A percentile compares a stretch with the other conserved stretches of the same genome.
Evolutionary conservation across 2,113 vertebrate species (phyloP).

Genomic region (Xerus inauris): DNA sequence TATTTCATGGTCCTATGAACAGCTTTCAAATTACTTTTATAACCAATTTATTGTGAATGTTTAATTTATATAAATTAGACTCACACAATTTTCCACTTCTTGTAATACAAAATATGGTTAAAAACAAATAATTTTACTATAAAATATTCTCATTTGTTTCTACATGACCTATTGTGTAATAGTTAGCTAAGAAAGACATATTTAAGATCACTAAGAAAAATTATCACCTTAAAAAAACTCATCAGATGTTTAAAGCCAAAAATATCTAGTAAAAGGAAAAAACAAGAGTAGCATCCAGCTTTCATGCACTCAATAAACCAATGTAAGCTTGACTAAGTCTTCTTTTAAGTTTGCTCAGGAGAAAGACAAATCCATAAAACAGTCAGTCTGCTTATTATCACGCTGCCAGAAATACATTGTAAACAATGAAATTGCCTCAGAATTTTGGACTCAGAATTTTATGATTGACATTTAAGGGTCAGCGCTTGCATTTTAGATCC

Average conservation of each 20-base stretch:
- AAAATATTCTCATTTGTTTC: background rate
- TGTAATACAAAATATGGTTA: slow-evolving; percentile 33
- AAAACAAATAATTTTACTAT: background rate
- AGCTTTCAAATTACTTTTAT: slow-evolving; percentile 54
- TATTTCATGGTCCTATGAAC: background rate
- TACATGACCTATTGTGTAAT: background rate
- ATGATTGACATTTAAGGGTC: slow-evolving; percentile 67
- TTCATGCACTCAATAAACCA: slow-evolving; percentile 48
- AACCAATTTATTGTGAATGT: slow-evolving; percentile 26
- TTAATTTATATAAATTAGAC: slow-evolving; percentile 20
- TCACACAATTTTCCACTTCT: slow-evolving; percentile 19
- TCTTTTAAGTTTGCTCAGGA: slow-evolving; percentile 67
- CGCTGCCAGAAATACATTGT: slow-evolving; percentile 33
- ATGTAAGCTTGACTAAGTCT: slow-evolving; percentile 46
- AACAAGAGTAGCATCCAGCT: background rate
- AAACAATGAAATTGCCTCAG: slow-evolving; percentile 56
- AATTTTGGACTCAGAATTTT: slow-evolving; percentile 67
- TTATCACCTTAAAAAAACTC: slow-evolving; percentile 9
- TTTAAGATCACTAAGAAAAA: background rate
- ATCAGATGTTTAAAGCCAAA: slow-evolving; percentile 40
- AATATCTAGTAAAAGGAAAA: background rate
- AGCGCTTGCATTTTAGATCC: slow-evolving; percentile 65
- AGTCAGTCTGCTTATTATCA: background rate
- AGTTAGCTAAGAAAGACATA: background rate
- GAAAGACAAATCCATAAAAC: slow-evolving; percentile 68